Evolutionary conservation across 2,113 vertebrate genomes (phyloP).

Genomic region (Catharus bicknelli): DNA sequence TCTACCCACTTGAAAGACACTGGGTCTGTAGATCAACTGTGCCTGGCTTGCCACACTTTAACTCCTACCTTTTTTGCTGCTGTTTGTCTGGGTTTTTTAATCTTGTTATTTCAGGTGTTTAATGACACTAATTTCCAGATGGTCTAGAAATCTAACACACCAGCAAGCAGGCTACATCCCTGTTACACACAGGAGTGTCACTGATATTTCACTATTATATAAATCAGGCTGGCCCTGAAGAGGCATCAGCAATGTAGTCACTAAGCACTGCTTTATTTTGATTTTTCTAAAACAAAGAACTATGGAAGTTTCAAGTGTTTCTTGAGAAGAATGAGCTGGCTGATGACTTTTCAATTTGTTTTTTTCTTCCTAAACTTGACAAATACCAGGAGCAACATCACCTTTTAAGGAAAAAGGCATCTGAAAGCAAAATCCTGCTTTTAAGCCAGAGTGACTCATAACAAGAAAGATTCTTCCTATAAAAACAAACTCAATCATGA

Average conservation of each 20-base stretch:
- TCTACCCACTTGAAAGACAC: not conserved
- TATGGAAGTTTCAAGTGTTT: not conserved
- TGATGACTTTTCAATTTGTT: not conserved
- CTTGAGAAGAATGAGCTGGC: not conserved
- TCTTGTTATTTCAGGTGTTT: not conserved
- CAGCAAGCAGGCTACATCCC: not conserved
- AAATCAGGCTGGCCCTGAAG: not conserved
- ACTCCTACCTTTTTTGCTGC: not conserved
- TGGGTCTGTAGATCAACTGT: not conserved
- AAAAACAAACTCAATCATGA: constrained; percentile 38
- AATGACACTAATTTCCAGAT: not conserved
- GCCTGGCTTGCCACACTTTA: not conserved
- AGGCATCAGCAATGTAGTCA: not conserved
- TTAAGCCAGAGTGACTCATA: constrained; percentile 56
- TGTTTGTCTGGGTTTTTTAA: not conserved
- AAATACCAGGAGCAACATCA: constrained; percentile 36
- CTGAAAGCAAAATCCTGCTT: constrained; percentile 35
- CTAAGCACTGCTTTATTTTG: not conserved
- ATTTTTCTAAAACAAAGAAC: not conserved
- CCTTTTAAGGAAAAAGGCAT: constrained; percentile 60
- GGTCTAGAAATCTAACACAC: not conserved
- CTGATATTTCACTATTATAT: not conserved
- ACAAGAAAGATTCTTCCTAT: not conserved
- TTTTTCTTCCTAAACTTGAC: not conserved
- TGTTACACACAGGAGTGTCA: not conserved